Percentiles rank a stretch among this genome's conserved stretches.
Conservation (phyloP, 2,113 vertebrate species). For the Marmota monax region DNA sequence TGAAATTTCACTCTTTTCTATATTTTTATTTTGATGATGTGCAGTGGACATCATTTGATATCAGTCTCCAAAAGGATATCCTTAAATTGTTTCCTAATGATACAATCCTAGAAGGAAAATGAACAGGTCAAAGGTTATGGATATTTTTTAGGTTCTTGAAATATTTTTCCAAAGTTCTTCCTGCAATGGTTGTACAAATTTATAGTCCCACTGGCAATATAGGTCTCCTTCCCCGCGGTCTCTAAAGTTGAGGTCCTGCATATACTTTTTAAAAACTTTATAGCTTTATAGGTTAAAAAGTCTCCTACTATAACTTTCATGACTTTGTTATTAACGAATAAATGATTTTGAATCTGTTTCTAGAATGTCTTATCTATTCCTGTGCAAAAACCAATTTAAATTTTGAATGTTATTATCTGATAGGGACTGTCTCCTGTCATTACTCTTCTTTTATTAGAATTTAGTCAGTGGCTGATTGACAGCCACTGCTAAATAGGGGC, state of each 20-base stretch:
- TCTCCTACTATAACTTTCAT: neutral
- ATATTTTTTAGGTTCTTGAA: conserved; percentile 32
- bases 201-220: neutral
- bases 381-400: neutral
- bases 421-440: neutral
- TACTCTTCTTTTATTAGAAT: neutral
- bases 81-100: neutral
- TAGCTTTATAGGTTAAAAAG: neutral
- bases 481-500: too few relatives aligned
- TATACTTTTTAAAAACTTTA: neutral
- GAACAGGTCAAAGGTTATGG: neutral
- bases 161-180: neutral
- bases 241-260: neutral
- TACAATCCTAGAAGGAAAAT: neutral
- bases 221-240: neutral
- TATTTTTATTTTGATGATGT: conserved; percentile 16
- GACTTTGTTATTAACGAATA: neutral
- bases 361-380: neutral
- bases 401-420: neutral
- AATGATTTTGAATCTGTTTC: conserved; percentile 15
- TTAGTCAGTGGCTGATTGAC: neutral
- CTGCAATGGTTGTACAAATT: neutral
- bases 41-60: neutral
- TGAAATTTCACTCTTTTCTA: neutral
- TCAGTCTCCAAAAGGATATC: neutral